These are phyloP conservation scores for Microcaecilia unicolor DNA, from an alignment of 2,797 vertebrate genomes.

Conservation along the genomic window DNA sequence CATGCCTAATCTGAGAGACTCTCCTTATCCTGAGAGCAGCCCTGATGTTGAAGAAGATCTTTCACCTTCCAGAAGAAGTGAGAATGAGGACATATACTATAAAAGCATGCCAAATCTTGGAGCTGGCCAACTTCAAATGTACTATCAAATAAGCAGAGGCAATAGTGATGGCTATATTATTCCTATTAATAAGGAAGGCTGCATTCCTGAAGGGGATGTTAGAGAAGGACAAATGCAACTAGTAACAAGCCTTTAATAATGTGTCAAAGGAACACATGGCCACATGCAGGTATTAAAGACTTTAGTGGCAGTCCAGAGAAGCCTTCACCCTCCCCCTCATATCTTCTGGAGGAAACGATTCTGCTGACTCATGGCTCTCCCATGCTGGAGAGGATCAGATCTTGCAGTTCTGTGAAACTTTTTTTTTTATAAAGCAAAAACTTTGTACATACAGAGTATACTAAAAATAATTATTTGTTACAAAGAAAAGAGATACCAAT, in stretches of 20 bases:
- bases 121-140: conserved; percentile 86
- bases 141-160: conserved; percentile 93
- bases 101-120: conserved; percentile 98
- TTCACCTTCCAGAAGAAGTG: conserved; percentile 84
- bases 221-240: conserved; percentile 99
- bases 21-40: conserved; percentile 84
- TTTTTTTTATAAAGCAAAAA: conserved; percentile 70
- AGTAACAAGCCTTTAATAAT: conserved; percentile 93
- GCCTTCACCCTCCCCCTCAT: conserved; percentile 33
- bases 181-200: conserved; percentile 87
- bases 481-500: conserved; percentile 84
- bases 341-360: conserved; percentile 50
- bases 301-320: conserved; percentile 33
- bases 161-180: conserved; percentile 94
- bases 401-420: conserved; percentile 62
- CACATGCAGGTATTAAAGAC: conserved; percentile 53
- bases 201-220: conserved; percentile 88
- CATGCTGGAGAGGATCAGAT: conserved; percentile 53
- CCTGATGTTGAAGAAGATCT: conserved; percentile 82
- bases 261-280: conserved; percentile 65
- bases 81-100: conserved; percentile 93
- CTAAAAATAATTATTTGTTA: conserved; percentile 80
- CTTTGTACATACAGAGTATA: conserved; percentile 93
- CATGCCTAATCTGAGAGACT: conserved; percentile 97
- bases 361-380: conserved; percentile 57